These are phyloP conservation scores for Bagarius yarrelli DNA, from an alignment of 2,113 vertebrate genomes.

Conservation along the genomic window DNA sequence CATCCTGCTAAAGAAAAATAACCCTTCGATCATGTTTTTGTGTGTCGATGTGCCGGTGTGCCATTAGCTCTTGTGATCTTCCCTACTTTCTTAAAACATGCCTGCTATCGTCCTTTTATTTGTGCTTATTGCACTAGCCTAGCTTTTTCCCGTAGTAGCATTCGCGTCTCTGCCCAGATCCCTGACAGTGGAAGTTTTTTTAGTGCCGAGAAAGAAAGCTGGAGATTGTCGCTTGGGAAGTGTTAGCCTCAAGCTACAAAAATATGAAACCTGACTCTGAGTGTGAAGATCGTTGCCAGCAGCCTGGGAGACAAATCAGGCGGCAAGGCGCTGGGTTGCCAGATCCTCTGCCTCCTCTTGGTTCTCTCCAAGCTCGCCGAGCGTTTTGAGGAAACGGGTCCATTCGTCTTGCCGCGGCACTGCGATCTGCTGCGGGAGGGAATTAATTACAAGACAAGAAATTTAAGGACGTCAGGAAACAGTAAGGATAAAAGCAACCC, in stretches of 20 bases:
- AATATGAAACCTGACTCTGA: neutral
- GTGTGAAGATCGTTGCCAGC: neutral
- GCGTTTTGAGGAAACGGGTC: conserved; percentile 89
- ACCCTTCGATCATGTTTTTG: too few species aligned
- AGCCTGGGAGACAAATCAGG: conserved; percentile 43
- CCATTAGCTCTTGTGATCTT: neutral
- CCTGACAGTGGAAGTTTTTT: neutral
- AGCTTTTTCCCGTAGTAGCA: neutral
- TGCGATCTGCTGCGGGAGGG: conserved; percentile 84
- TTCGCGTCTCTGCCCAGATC: neutral
- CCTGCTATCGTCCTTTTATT: neutral
- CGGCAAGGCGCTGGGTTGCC: conserved; percentile 78
- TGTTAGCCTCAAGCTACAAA: neutral
- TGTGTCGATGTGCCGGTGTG: too few species aligned
- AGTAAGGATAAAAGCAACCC: neutral
- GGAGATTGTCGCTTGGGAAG: conserved; percentile 27
- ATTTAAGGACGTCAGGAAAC: neutral
- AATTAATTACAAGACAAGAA: neutral
- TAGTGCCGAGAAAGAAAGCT: conserved; percentile 4
- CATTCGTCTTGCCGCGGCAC: conserved; percentile 93
- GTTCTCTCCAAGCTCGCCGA: conserved; percentile 94
- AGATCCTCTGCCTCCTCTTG: conserved; percentile 93
- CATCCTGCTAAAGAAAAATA: neutral
- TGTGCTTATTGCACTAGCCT: neutral
- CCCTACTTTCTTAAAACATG: conserved; percentile 7